These are phyloP conservation scores for Pitta sordida DNA, from an alignment of 2,113 vertebrate genomes.

Conservation along the genomic window DNA sequence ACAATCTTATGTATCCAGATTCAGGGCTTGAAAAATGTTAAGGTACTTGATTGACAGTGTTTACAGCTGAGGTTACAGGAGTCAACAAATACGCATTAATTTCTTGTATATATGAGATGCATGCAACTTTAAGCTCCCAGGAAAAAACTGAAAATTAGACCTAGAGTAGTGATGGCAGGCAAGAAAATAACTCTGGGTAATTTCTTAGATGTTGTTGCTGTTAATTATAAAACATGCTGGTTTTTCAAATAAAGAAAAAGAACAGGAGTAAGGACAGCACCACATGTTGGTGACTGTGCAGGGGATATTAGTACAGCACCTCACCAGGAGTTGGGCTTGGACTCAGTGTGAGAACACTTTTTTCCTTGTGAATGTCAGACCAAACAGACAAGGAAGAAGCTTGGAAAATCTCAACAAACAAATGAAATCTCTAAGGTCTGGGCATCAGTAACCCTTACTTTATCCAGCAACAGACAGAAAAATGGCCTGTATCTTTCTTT, in stretches of 20 bases:
- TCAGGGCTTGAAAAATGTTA: neutral
- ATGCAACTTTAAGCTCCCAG: neutral
- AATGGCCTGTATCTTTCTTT: neutral
- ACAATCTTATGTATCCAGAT: neutral
- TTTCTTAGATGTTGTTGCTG: neutral
- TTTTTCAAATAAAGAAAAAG: neutral
- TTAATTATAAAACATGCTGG: neutral
- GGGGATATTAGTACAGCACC: neutral
- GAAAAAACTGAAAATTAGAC: neutral
- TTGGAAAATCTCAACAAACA: neutral
- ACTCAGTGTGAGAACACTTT: neutral
- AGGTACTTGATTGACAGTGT: neutral
- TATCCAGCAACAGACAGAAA: neutral
- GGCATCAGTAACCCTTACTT: neutral
- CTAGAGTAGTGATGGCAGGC: neutral
- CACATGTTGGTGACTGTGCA: rapidly evolving
- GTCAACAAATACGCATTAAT: neutral
- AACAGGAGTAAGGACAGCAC: neutral
- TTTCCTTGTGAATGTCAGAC: neutral
- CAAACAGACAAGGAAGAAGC: neutral
- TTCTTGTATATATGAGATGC: neutral
- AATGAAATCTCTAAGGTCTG: neutral
- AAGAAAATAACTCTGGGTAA: neutral
- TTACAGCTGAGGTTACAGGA: neutral
- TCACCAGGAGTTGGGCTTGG: neutral